Evolutionary conservation across 2,797 vertebrate species (phyloP), one percentile per base, ranked within the genome.

Genomic region (Pelodytes ibericus): DNA sequence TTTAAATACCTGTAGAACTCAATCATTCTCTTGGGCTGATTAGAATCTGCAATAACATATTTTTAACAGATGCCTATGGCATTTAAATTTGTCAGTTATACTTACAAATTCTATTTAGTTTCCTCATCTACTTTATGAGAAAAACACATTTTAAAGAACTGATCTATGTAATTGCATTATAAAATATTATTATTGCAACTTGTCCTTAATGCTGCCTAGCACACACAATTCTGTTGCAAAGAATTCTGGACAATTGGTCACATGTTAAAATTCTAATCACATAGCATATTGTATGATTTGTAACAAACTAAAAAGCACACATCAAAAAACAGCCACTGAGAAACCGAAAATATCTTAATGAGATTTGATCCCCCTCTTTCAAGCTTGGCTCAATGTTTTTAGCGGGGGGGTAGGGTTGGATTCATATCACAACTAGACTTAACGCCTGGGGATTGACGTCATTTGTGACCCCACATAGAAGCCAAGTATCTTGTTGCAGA

Each of bases 391-490:
- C 70, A 31, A 25, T 62, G 63, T 41, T 41, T 59, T 61, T 56
- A 72, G 70, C 20, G 31, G 57, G 31, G 57, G 57, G 61, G 61
- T 56, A 67, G 68, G 44, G 26, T 31, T 72, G 63, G 76, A 79
- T 62, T 51, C 31, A 73, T 72, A 73, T 68, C 57, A 72, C 69
- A 77, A 72, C 68, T 53, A 73, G 76, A 73, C 56, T 79, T 79
- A 72, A 68, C 76, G 44, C 76, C 62, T 73, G 24, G 18, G 36
- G 47, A 79, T 73, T 79, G 76, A 79, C 76, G 76, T 79, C 76
- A 79, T 44, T 68, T 68, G 63, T 79, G 76, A 73, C 76, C 70
- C 75, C 41, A 68, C 39, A 41, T 60, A 58, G 63, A 67, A 73
- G 51, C 63, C 71, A 66, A 79, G 62, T 72, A 62, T 73, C 57